Evolutionary conservation across 2,888 invertebrate genomes (phyloP), one percentile per base, ranked within the genome.

Genomic region (Chelonus formosanus): DNA sequence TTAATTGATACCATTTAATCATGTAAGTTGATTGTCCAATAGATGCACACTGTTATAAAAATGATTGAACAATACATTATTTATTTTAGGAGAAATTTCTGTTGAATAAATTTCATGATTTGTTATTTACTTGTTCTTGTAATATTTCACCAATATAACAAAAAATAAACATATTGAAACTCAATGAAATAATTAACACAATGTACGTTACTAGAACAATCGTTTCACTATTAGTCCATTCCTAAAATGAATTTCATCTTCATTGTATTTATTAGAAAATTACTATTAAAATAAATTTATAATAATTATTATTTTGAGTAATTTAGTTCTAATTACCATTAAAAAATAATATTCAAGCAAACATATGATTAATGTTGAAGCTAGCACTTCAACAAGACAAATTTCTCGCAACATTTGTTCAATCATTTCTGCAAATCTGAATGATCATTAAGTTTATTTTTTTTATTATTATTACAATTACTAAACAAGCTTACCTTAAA

Each of bases 331-430:
- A 10, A 54, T 54, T 35, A 80, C 81, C 77, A 73, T 77, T 31
- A 81, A 73, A 31, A 78, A 72, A 65, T 77, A 78, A 64, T 78
- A 81, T 64, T 77, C 81, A 3, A 81, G 68, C 32, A 80, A 76
- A 45, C 81, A 82, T 61, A 81, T 80, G 8, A 78, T 78, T 57
- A 80, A 36, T 4, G 80, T 80, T 60, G 79, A 79, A 1, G 78
- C 79, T 0, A 80, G 61, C 7, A 81, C 68, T 67, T 82, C 81
- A 8, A 80, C 75, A n/a, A 81, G 70, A 64, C 78, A 79, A 32
- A 80, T 74, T 36, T 74, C 76, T 31, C 75, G 75, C 32, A 81
- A 67, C 47, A 77, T 71, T 3, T 67, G 61, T 60, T 80, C 80
- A 6, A 80, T 74, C n/a, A 65, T 67, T 4, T 71, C 63, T 35